These are phyloP conservation scores for Sarcophaga carnaria DNA, from an alignment of 2,888 invertebrate genomes.

Conservation along the genomic window DNA sequence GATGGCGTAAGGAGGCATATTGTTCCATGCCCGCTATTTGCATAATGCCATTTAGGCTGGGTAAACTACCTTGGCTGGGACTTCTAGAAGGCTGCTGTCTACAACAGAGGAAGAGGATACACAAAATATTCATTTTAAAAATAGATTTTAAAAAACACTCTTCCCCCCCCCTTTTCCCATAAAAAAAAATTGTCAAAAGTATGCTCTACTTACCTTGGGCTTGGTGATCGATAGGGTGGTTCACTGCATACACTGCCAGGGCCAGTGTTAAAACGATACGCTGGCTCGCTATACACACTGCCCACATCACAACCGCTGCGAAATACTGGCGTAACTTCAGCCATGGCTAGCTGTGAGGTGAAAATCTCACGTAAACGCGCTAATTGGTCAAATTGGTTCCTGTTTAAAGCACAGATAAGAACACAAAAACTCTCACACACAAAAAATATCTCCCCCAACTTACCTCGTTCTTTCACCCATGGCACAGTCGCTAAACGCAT, in stretches of 20 bases:
- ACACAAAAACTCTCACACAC: neutral
- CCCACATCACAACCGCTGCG: conserved; percentile 82
- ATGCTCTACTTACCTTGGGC: conserved; percentile 79
- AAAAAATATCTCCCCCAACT: conserved; percentile 9
- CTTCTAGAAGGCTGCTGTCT: conserved; percentile 81
- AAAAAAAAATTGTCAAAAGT: neutral
- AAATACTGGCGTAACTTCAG: conserved; percentile 86
- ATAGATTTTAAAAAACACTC: too few species aligned
- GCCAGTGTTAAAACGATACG: conserved; percentile 81
- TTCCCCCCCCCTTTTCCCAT: too few species aligned
- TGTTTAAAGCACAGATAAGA: conserved; percentile 49
- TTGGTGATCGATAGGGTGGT: conserved; percentile 87
- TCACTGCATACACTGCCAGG: conserved; percentile 94
- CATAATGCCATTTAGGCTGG: conserved; percentile 86
- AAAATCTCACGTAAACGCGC: conserved; percentile 91
- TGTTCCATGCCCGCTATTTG: conserved; percentile 84
- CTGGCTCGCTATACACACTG: conserved; percentile 82
- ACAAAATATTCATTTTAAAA: neutral
- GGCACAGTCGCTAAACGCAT: conserved; percentile 82
- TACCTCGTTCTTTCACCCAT: conserved; percentile 81
- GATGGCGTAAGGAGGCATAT: conserved; percentile 90
- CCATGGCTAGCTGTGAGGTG: conserved; percentile 89
- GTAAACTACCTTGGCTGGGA: conserved; percentile 81
- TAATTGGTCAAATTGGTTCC: conserved; percentile 89
- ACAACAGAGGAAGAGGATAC: conserved; percentile 25